Conservation (phyloP, 1,140 invertebrate genomes). For the Drosophila melanica region DNA sequence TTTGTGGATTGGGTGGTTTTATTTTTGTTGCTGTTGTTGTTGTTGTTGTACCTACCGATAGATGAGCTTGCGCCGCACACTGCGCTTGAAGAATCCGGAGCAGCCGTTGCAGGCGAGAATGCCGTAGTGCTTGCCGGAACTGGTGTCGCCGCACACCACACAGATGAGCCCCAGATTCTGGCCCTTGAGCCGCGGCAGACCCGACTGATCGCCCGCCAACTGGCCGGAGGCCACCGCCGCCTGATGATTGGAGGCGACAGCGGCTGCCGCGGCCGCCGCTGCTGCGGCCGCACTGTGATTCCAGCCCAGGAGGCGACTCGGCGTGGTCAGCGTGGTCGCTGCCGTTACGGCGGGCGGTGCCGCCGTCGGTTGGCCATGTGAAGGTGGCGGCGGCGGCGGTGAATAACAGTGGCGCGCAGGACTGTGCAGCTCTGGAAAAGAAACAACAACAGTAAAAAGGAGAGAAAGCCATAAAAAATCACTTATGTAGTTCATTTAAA, state of each 20-base stretch:
- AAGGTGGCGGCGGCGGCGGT: conserved; percentile 23
- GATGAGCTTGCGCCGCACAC: conserved; percentile 97
- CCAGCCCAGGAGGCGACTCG: conserved; percentile 58
- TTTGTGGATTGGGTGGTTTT: background rate
- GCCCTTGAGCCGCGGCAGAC: conserved; percentile 69
- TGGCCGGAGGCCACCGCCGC: conserved; percentile 57
- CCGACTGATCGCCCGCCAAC: conserved; percentile 31
- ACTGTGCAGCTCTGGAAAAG: conserved; percentile 64
- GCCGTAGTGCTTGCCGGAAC: conserved; percentile 98
- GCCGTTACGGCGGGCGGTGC: conserved; percentile 9
- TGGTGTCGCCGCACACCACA: conserved; percentile 98
- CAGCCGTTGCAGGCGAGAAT: conserved; percentile 99
- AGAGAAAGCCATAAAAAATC: conserved; percentile 66
- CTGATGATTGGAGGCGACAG: conserved; percentile 39
- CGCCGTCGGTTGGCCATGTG: conserved; percentile 26
- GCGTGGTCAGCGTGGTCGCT: background rate
- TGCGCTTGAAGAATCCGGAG: conserved; percentile 99
- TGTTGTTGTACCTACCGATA: conserved; percentile 91
- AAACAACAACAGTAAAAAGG: too few relatives aligned
- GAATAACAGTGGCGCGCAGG: conserved; percentile 61
- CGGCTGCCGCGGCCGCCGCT: conserved; percentile 63
- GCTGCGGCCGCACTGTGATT: conserved; percentile 73
- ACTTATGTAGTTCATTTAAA: conserved; percentile 82
- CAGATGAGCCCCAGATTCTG: conserved; percentile 90
- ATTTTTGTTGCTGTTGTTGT: background rate